Conservation (phyloP, 2,113 vertebrate species). For the Alligator sinensis region DNA sequence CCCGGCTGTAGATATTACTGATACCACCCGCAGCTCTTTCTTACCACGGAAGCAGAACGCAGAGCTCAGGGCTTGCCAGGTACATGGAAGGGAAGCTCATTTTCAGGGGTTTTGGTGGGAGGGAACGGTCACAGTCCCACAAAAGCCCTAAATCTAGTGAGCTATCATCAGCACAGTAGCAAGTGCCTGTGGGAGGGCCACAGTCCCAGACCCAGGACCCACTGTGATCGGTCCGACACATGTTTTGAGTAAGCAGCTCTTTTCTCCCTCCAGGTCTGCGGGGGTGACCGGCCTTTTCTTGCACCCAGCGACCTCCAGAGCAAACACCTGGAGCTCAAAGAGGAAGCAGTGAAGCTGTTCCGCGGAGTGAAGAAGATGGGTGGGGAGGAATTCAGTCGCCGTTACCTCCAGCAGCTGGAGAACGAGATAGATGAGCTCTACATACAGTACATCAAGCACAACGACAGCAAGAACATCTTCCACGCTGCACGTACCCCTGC, state of each 20-base stretch:
- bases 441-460: slow-evolving; percentile 99
- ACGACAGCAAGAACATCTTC: slow-evolving; percentile 99
- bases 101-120: accelerated
- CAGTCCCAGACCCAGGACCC: no score
- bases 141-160: background rate
- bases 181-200: no score
- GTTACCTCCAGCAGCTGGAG: slow-evolving; percentile 97
- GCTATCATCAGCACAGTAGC: no score
- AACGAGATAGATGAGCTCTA: slow-evolving; percentile 95
- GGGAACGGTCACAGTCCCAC: background rate
- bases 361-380: slow-evolving; percentile 98
- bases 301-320: slow-evolving; percentile 93
- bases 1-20: background rate
- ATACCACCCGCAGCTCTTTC: background rate
- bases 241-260: background rate
- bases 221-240: no score
- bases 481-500: slow-evolving; percentile 97
- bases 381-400: slow-evolving; percentile 96
- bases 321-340: slow-evolving; percentile 86
- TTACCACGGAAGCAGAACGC: background rate
- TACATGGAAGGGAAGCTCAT: background rate
- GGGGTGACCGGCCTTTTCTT: slow-evolving; percentile 95
- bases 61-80: background rate
- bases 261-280: slow-evolving; percentile 85
- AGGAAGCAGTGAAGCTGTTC: slow-evolving; percentile 92